Evolutionary conservation across 2,797 vertebrate genomes (phyloP).

Genomic region (Pterois miles): DNA sequence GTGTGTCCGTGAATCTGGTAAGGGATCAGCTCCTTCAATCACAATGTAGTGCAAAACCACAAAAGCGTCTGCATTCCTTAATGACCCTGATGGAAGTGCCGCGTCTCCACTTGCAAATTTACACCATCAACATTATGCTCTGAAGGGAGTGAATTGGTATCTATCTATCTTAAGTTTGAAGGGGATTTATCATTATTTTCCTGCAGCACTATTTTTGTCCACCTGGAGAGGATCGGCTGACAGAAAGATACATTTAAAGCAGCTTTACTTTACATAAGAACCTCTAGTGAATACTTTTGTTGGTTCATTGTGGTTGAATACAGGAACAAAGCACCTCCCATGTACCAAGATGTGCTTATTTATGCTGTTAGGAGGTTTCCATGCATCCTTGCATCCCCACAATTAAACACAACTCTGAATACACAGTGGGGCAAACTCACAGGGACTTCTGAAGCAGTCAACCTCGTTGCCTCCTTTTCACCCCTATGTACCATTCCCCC

Average conservation of each 20-base stretch:
- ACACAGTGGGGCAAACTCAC: not conserved
- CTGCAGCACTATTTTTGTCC: slow-evolving; percentile 15
- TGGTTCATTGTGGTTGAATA: slow-evolving; percentile 27
- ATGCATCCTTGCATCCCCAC: slow-evolving; percentile 43
- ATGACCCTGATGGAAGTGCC: slow-evolving; percentile 48
- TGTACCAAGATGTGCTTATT: slow-evolving; percentile 19
- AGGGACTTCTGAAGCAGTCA: not conserved
- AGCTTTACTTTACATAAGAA: slow-evolving; percentile 8
- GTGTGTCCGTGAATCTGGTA: not conserved
- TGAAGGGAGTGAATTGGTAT: slow-evolving; percentile 52
- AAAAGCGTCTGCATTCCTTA: slow-evolving; percentile 52
- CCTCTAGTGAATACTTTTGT: slow-evolving; percentile 4
- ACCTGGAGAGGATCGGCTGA: slow-evolving; percentile 19
- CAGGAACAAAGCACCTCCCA: slow-evolving; percentile 1
- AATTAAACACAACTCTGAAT: slow-evolving; percentile 26
- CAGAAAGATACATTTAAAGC: not conserved
- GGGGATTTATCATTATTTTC: slow-evolving; percentile 55
- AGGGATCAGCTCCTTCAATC: slow-evolving; percentile 32
- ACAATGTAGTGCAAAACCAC: slow-evolving; percentile 27
- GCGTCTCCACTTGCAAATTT: slow-evolving; percentile 43
- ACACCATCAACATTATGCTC: slow-evolving; percentile 59
- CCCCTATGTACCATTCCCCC: not conserved
- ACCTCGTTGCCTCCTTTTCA: not conserved
- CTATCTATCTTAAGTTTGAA: slow-evolving; percentile 57
- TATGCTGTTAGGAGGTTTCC: slow-evolving; percentile 14